Percentiles rank a stretch among this genome's conserved stretches.
These are phyloP conservation scores for Malurus alboscapulatus DNA, from an alignment of 2,113 vertebrate species.

Conservation along the genomic window DNA sequence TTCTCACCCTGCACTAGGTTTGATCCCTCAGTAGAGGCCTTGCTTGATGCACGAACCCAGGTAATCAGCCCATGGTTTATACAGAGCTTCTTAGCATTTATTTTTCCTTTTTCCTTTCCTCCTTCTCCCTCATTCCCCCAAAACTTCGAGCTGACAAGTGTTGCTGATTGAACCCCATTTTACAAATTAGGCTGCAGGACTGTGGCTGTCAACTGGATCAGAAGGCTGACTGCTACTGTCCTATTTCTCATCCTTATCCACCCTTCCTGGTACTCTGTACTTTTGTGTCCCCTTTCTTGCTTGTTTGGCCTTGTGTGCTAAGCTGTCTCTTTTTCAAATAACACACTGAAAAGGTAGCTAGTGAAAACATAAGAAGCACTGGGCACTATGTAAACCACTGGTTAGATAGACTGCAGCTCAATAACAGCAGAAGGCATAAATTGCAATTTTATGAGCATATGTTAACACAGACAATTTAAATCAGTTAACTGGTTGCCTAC, in stretches of 20 bases:
- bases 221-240: neutral
- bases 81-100: neutral
- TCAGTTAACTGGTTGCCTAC: neutral
- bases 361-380: neutral
- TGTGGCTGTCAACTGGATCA: neutral
- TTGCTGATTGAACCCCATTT: neutral
- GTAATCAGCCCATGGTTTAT: neutral
- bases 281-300: neutral
- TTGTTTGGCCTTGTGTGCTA: neutral
- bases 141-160: neutral
- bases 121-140: fast-evolving
- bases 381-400: neutral
- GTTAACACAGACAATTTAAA: neutral
- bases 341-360: neutral
- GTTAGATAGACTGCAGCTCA: neutral
- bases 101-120: too few relatives aligned
- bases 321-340: neutral
- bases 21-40: neutral
- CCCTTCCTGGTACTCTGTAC: neutral
- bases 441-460: neutral
- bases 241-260: neutral
- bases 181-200: neutral
- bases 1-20: neutral
- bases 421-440: neutral
- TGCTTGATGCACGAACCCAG: neutral